A percentile compares a stretch with the other conserved stretches of the same genome.
Conservation (phyloP, 2,888 invertebrate species). For the Nymphalis polychloros region DNA sequence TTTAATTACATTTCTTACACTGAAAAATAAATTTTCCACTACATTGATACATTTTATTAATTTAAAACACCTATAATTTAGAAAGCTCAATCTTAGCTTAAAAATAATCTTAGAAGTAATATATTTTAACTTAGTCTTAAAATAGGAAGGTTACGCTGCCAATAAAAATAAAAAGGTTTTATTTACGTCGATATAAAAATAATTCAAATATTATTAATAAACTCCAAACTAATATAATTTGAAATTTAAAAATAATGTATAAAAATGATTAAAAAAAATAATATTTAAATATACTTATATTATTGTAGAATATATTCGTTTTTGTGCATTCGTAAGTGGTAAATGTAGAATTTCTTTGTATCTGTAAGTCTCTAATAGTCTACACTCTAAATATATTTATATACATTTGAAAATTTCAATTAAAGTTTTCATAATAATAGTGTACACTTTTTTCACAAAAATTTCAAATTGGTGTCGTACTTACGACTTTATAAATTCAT, state of each 20-base stretch:
- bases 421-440: background rate
- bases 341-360: background rate
- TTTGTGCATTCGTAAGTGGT: constrained; percentile 27
- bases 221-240: background rate
- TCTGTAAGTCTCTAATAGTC: background rate
- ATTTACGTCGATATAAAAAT: constrained; percentile 16
- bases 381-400: constrained; percentile 7
- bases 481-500: constrained; percentile 11
- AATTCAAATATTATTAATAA: background rate
- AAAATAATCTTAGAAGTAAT: constrained; percentile 14
- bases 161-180: background rate
- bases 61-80: constrained; percentile 33
- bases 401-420: constrained; percentile 19
- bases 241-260: constrained; percentile 2
- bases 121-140: constrained; percentile 8
- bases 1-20: constrained; percentile 26
- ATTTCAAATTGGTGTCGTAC: constrained; percentile 9
- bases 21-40: constrained; percentile 27
- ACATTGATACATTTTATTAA: constrained; percentile 29
- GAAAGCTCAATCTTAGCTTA: constrained; percentile 32
- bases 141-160: constrained; percentile 20
- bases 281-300: constrained; percentile 7
- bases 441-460: constrained; percentile 17
- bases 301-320: constrained; percentile 20
- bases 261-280: constrained; percentile 6